These are phyloP conservation scores for Esox niger DNA, from an alignment of 2,113 vertebrate genomes.

Conservation along the genomic window DNA sequence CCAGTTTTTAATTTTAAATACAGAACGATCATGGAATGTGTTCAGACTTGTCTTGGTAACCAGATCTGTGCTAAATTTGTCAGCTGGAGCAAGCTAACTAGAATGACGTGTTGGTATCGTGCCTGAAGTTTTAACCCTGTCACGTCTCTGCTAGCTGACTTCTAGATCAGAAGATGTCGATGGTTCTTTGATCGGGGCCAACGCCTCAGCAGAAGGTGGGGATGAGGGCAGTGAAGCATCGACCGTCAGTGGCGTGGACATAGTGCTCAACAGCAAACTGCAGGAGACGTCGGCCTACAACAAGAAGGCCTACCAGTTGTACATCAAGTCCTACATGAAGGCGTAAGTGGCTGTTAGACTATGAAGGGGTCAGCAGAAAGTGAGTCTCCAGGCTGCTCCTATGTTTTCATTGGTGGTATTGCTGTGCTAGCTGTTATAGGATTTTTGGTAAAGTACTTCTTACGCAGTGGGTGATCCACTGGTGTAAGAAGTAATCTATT, in stretches of 20 bases:
- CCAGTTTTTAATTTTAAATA: not conserved
- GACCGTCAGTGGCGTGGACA: constrained; percentile 78
- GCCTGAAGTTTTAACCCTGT: not conserved
- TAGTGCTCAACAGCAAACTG: constrained; percentile 83
- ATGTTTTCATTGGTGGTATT: no score
- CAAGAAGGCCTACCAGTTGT: constrained; percentile 79
- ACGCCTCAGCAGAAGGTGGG: constrained; percentile 80
- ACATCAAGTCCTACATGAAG: constrained; percentile 86
- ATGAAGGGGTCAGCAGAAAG: not conserved
- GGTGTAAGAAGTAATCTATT: no score
- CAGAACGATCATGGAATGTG: not conserved
- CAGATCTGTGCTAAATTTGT: not conserved
- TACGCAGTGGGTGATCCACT: no score
- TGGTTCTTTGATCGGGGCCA: constrained; percentile 83
- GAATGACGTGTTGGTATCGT: not conserved
- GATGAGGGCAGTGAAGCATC: constrained; percentile 76
- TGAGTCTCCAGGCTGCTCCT: no score
- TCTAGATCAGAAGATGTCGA: constrained; percentile 80
- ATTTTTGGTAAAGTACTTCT: no score
- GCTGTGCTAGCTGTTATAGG: no score
- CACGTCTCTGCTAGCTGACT: constrained; percentile 69
- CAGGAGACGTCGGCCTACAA: constrained; percentile 78
- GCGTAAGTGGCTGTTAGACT: constrained; percentile 57
- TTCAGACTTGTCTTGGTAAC: not conserved
- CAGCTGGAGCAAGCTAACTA: not conserved